Evolutionary conservation across 1,140 invertebrate species (phyloP).

Genomic region (Ceratoteleas bidentatus): DNA sequence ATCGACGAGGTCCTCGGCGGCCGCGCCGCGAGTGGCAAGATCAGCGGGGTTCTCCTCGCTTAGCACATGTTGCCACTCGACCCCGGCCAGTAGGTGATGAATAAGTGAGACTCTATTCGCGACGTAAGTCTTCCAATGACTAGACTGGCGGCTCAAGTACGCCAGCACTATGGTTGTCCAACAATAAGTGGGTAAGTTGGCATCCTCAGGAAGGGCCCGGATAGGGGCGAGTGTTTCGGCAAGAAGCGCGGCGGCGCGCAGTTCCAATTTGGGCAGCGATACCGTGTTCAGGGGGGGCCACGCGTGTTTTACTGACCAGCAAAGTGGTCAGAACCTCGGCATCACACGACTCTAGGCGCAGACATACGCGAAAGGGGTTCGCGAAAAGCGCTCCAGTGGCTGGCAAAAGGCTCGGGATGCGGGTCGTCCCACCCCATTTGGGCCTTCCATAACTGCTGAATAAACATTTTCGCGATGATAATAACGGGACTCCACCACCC

Average conservation of each 20-base stretch:
- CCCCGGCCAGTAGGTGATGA: no score
- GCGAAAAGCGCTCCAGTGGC: no score
- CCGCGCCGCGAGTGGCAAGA: no score
- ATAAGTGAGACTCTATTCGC: not conserved
- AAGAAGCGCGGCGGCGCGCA: not conserved
- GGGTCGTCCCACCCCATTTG: no score
- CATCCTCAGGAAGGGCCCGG: not conserved
- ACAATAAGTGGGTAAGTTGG: not conserved
- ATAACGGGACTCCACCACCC: no score
- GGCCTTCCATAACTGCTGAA: no score
- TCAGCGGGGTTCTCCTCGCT: no score
- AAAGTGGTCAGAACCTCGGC: not conserved
- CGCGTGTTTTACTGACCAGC: not conserved
- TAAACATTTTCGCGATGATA: no score
- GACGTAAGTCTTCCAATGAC: not conserved
- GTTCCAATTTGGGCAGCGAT: not conserved
- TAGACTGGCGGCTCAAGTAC: not conserved
- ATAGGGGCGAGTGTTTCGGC: not conserved
- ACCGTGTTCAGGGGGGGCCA: not conserved
- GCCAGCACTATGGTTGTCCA: not conserved
- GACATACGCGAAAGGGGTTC: no score
- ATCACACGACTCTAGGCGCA: not conserved
- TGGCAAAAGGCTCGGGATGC: no score
- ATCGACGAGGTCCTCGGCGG: no score
- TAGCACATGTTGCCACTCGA: no score